Percentiles rank a stretch among this genome's conserved stretches.
Conservation (phyloP, 2,797 vertebrate species). For the Serranus cabrilla region DNA sequence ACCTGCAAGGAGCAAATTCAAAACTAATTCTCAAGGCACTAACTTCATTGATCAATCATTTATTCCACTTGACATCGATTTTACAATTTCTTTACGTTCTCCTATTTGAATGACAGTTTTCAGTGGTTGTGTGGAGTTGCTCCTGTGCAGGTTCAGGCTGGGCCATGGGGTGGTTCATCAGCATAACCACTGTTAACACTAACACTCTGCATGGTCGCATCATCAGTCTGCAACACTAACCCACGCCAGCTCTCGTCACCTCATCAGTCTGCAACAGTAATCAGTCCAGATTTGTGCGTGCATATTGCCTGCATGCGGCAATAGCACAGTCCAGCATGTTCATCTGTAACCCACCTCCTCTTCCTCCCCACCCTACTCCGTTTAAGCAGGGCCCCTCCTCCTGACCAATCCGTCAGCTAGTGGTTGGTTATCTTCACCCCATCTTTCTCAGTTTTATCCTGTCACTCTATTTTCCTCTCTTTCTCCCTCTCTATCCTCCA, state of each 20-base stretch:
- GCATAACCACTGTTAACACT: constrained; percentile 61
- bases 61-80: neutral
- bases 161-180: constrained; percentile 70
- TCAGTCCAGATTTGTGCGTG: constrained; percentile 50
- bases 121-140: constrained; percentile 65
- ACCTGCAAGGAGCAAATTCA: constrained; percentile 62
- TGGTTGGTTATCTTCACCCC: constrained; percentile 59
- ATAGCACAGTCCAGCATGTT: constrained; percentile 71
- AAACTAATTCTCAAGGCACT: neutral
- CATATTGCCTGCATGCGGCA: constrained; percentile 47
- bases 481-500: constrained; percentile 24
- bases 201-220: constrained; percentile 69
- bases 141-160: constrained; percentile 85
- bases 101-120: neutral
- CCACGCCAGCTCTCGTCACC: constrained; percentile 56
- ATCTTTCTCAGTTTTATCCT: constrained; percentile 53
- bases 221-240: constrained; percentile 63
- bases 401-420: constrained; percentile 52
- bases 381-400: constrained; percentile 80
- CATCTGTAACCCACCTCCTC: constrained; percentile 68
- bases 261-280: constrained; percentile 58
- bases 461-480: constrained; percentile 32
- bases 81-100: neutral
- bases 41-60: neutral
- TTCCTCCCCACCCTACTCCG: constrained; percentile 56